These are phyloP conservation scores for Lucilia sericata DNA, from an alignment of 1,140 invertebrate genomes.

Conservation along the genomic window DNA sequence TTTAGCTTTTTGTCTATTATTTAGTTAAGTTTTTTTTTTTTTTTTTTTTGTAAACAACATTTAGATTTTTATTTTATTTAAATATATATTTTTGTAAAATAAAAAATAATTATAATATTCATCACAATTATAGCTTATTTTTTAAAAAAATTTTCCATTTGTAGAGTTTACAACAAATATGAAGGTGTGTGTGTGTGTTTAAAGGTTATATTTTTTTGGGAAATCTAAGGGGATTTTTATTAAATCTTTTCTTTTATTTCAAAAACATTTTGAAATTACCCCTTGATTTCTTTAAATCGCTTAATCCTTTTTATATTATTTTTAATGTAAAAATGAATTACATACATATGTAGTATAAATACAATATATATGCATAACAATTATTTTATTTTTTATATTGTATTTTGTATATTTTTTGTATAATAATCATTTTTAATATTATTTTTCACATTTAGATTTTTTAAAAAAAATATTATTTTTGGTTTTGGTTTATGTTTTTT, in stretches of 20 bases:
- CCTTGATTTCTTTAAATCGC: too few species aligned
- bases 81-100: constrained; percentile 51
- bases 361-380: constrained; percentile 44
- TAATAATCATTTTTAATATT: not conserved
- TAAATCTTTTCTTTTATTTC: too few species aligned
- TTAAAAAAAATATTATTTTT: not conserved
- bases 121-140: constrained; percentile 43
- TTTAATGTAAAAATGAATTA: constrained; percentile 38
- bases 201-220: too few species aligned
- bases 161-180: constrained; percentile 4
- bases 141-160: not conserved
- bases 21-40: constrained; percentile 41
- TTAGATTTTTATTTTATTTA: constrained; percentile 61
- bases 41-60: constrained; percentile 57
- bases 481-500: not conserved
- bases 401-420: constrained; percentile 19
- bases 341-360: constrained; percentile 36
- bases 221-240: too few species aligned
- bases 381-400: constrained; percentile 22
- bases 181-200: not conserved
- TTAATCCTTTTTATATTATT: not conserved
- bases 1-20: constrained; percentile 41
- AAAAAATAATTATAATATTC: constrained; percentile 42
- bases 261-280: too few species aligned
- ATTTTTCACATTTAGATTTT: constrained; percentile 32